Percentiles rank a stretch among this genome's conserved stretches.
phyloP scores from a whole-genome alignment of 2,888 invertebrate species.

The Mythimna lalbum region DNA sequence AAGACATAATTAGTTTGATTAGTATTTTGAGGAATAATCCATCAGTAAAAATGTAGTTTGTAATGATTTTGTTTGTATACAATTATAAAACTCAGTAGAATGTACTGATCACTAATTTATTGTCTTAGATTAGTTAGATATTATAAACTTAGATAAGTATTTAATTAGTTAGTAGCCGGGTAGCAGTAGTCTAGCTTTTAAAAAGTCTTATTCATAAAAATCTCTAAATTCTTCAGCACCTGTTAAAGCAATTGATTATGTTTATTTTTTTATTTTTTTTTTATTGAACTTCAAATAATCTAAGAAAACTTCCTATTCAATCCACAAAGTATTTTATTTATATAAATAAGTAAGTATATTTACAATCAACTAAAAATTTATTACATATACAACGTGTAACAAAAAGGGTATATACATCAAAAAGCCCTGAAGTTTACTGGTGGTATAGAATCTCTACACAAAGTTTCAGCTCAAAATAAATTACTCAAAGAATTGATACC shows the following conservation, averaged over 20 bases:
- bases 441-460: too few species aligned
- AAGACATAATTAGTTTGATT: conserved; percentile 12
- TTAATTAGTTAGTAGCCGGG: conserved; percentile 12
- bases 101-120: conserved; percentile 1
- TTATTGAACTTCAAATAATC: too few species aligned
- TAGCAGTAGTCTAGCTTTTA: conserved; percentile 1
- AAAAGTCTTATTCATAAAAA: not conserved
- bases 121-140: conserved; percentile 14
- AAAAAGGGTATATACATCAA: too few species aligned
- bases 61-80: not conserved
- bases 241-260: not conserved
- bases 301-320: too few species aligned
- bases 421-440: too few species aligned
- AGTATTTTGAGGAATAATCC: not conserved
- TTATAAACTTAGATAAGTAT: not conserved
- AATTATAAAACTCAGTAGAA: not conserved
- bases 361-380: too few species aligned
- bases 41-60: not conserved
- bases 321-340: too few species aligned
- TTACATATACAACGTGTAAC: too few species aligned
- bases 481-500: too few species aligned
- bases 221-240: not conserved
- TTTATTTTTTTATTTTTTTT: too few species aligned
- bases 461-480: too few species aligned
- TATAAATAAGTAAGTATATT: too few species aligned